Base-by-base conservation (phyloP, 2,888 invertebrate genomes). In the Onchidella celtica region DNA sequence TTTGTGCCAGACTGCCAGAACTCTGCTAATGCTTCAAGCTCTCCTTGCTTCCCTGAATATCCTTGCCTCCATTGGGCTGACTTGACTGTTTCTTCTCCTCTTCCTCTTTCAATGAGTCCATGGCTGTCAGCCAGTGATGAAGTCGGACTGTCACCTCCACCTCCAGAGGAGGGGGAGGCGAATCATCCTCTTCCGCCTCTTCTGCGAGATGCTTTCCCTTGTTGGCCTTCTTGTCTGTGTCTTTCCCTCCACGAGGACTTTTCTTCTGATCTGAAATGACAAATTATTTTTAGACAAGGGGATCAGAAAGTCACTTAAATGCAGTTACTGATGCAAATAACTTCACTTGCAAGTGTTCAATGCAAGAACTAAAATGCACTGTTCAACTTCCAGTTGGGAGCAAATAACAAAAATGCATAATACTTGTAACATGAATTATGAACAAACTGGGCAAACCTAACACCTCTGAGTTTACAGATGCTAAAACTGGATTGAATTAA, bases 91-190 rank as follows among this genome's bases (percentile, higher is more conserved):
- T 47, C 47, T 17, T 47, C 47, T 47, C 47, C 47, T 47, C 47
- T 47, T 47, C 47, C 47, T 89, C 89, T 63, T 85, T 88, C 69
- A 89, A 69, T 3, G 90, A 88, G 82, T 92, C 92, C 82, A 86
- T 85, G 36, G 91, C 90, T 14, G 92, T 91, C 63, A 86, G 88
- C 92, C 92, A 92, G 85, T 91, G 92, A 70, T 91, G 90, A 11
- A 92, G 86, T 57, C 86, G 85, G 32, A 92, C 88, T 14, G 75
- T 79, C n/a, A 92, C 85, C 61, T 89, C 84, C 68, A 88, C 76
- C 74, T 91, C 90, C 74, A 91, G 87, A 3, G 89, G 85, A 11
- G 89, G 89, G 40, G 90, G 90, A 29, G 89, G 86, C 6, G 85
- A 83, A 3, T 79, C 83, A 17, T 87, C 88, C n/a, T 66, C 73